Base-by-base conservation (phyloP, 2,113 vertebrate species). In the Xiphophorus maculatus region DNA sequence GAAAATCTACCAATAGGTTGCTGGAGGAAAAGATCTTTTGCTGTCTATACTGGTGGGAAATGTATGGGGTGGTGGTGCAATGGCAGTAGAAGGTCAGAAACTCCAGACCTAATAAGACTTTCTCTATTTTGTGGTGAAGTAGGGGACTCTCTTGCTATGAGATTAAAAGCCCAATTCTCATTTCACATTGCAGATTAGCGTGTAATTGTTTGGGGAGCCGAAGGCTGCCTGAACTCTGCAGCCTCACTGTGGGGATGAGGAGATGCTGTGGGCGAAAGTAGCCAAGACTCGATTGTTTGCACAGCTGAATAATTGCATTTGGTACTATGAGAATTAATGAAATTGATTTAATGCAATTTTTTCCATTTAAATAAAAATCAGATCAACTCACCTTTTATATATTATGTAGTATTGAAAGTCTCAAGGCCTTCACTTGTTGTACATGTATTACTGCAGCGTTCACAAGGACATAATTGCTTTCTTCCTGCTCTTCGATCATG, bases 151-250 rank as follows among this genome's bases (percentile, higher is more conserved):
- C 78, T 80, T 84, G 79, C 75, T 73, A 33, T 77, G 76, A 81
- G 84, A 91, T 93, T 91, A 92, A 91, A 92, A 87, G 74, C 82
- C 87, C 89, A 85, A 92, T 92, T 81, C 90, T 92, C 87, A 93
- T 93, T 92, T 89, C 89, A 90, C 80, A 80, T 89, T 69, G 80
- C 82, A 92, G 92, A 94, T 94, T 93, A 94, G 88, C 72, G 82
- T 91, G 93, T 94, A 93, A 94, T 94, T 93, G 92, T 94, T 94
- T 89, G 80, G 89, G 91, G 89, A 93, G 90, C 77, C 68, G 78
- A 85, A 79, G 84, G 73, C 76, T 71, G 85, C 71, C 81, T 78
- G 74, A 74, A 78, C 77, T 82, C 66, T 71, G 87, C 74, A 77
- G 87, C 79, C 33, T 74, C 19, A 51, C 74, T 80, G 80, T 51